Evolutionary conservation across 2,888 invertebrate genomes (phyloP).

Genomic region (Pogonocherus hispidulus): DNA sequence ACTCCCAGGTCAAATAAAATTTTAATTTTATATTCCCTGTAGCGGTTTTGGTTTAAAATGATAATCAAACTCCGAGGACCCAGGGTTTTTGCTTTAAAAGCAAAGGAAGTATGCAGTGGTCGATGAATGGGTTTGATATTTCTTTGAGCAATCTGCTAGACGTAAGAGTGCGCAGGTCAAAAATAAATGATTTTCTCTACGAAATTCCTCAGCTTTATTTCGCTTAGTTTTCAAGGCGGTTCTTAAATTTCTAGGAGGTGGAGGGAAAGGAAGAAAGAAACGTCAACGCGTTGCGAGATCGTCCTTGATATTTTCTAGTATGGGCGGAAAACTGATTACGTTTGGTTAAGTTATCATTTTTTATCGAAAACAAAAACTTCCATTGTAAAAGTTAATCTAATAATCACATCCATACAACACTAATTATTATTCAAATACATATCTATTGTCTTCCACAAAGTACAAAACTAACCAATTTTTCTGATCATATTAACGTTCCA

Average conservation of each 20-base stretch:
- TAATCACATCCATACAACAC: no score
- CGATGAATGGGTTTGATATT: conserved; percentile 52
- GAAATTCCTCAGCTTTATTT: conserved; percentile 66
- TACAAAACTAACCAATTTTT: no score
- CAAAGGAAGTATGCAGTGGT: conserved; percentile 44
- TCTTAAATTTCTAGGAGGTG: conserved; percentile 58
- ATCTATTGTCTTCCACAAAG: no score
- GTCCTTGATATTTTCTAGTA: background rate
- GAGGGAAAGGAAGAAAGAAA: conserved; percentile 43
- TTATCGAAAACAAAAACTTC: no score
- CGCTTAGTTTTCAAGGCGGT: conserved; percentile 64
- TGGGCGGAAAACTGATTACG: no score
- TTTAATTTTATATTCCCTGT: conserved; percentile 51
- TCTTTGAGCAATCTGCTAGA: conserved; percentile 58
- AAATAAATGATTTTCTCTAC: conserved; percentile 67
- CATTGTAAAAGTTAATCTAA: no score
- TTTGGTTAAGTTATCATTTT: no score
- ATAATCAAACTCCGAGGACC: conserved; percentile 45
- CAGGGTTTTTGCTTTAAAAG: conserved; percentile 45
- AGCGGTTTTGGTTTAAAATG: conserved; percentile 49
- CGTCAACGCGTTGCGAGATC: background rate
- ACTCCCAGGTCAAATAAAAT: conserved; percentile 48
- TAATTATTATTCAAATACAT: no score
- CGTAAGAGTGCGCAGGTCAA: conserved; percentile 64
- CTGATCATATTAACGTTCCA: no score